A percentile compares a stretch with the other conserved stretches of the same genome.
Evolutionary conservation across 1,140 invertebrate genomes (phyloP).

Genomic region (Drosophila mayri): DNA sequence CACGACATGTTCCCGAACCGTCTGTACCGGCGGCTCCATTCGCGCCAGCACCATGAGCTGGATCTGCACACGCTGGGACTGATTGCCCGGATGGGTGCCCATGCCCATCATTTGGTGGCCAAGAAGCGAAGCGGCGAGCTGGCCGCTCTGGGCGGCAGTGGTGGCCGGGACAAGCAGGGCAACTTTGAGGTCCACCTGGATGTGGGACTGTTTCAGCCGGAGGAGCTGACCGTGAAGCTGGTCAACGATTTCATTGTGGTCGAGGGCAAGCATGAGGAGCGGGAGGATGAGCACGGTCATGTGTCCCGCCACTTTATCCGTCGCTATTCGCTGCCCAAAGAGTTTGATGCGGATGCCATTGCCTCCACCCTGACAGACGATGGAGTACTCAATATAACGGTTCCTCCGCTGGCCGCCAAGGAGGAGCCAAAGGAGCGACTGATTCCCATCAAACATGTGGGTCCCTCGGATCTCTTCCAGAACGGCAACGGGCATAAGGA

Average conservation of each 20-base stretch:
- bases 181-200: conserved; percentile 88
- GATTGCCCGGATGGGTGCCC: conserved; percentile 73
- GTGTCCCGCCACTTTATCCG: conserved; percentile 88
- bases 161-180: conserved; percentile 46
- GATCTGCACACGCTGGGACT: conserved; percentile 74
- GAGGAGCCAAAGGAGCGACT: conserved; percentile 82
- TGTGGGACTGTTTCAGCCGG: conserved; percentile 89
- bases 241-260: conserved; percentile 89
- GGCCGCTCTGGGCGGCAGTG: conserved; percentile 50
- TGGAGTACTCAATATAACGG: conserved; percentile 87
- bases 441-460: conserved; percentile 85
- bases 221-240: conserved; percentile 92
- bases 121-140: conserved; percentile 60
- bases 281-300: conserved; percentile 87
- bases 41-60: conserved; percentile 67
- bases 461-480: conserved; percentile 73
- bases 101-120: conserved; percentile 72
- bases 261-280: conserved; percentile 90
- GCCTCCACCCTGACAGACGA: conserved; percentile 88
- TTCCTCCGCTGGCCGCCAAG: conserved; percentile 85
- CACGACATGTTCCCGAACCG: conserved; percentile 81
- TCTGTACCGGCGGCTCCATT: conserved; percentile 66
- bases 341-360: conserved; percentile 87
- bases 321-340: conserved; percentile 88
- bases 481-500: conserved; percentile 60